phyloP scores from a whole-genome alignment of 1,140 invertebrate species.

The Pogonomyrmex californicus region DNA sequence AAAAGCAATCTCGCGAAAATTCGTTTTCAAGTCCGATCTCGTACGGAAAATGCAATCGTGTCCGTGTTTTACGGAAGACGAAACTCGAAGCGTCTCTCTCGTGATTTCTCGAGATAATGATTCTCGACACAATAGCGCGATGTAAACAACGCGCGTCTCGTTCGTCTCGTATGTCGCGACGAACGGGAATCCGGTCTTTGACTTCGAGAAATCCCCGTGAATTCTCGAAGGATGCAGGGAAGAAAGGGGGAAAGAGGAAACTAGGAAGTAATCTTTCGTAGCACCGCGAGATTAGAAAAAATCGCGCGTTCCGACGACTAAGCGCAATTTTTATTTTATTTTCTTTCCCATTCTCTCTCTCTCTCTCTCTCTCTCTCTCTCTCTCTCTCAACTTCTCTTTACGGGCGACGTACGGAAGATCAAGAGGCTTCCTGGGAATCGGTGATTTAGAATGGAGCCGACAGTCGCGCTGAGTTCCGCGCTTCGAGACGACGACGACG shows the following conservation, averaged over 20 bases:
- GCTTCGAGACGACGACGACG: neutral
- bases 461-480: neutral
- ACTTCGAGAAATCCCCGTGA: neutral
- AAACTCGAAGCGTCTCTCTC: neutral
- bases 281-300: too few relatives aligned
- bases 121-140: too few relatives aligned
- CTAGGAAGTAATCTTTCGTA: neutral
- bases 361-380: neutral
- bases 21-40: neutral
- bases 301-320: too few relatives aligned
- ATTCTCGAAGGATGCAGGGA: neutral
- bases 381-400: neutral
- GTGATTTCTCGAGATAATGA: neutral
- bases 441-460: neutral
- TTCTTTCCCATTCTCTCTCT: neutral
- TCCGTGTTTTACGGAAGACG: neutral
- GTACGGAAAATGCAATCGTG: neutral
- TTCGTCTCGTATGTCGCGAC: neutral
- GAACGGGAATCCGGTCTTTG: neutral
- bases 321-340: neutral
- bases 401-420: neutral
- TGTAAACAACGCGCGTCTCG: neutral
- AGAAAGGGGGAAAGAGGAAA: neutral
- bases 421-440: neutral
- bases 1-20: too few relatives aligned